These are phyloP conservation scores for Acridotheres tristis DNA, from an alignment of 2,797 vertebrate species.

Conservation along the genomic window DNA sequence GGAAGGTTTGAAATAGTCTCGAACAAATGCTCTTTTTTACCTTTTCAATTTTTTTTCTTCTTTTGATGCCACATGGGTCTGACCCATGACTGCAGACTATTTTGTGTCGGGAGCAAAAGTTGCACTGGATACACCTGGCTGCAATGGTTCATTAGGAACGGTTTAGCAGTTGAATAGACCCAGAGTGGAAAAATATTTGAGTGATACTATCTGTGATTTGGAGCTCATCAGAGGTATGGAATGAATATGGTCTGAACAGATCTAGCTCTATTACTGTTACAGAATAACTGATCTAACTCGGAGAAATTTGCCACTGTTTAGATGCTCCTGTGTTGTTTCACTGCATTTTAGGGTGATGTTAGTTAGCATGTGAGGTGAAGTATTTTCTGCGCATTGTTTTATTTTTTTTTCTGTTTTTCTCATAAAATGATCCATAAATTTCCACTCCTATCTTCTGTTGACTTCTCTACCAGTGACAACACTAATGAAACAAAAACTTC, in stretches of 20 bases:
- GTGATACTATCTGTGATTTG: background rate
- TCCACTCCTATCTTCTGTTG: background rate
- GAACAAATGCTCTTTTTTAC: background rate
- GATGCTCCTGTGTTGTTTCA: background rate
- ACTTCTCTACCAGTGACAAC: background rate
- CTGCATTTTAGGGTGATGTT: background rate
- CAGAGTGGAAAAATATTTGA: background rate
- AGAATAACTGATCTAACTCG: background rate
- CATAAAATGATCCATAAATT: background rate
- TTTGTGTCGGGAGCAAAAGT: background rate
- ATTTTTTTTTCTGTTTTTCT: background rate
- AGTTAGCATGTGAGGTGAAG: background rate
- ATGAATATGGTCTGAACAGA: background rate
- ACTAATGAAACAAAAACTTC: background rate
- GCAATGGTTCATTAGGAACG: background rate
- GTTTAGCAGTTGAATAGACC: background rate
- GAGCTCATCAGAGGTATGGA: background rate
- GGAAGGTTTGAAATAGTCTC: background rate
- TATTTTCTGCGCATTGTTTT: background rate
- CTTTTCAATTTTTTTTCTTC: background rate
- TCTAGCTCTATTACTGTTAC: background rate
- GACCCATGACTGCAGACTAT: background rate
- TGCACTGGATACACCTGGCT: background rate
- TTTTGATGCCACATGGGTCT: background rate
- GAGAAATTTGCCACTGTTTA: background rate